A percentile compares a stretch with the other conserved stretches of the same genome.
phyloP scores from a whole-genome alignment of 2,888 invertebrate genomes.

The Pseudococcus longispinus region DNA sequence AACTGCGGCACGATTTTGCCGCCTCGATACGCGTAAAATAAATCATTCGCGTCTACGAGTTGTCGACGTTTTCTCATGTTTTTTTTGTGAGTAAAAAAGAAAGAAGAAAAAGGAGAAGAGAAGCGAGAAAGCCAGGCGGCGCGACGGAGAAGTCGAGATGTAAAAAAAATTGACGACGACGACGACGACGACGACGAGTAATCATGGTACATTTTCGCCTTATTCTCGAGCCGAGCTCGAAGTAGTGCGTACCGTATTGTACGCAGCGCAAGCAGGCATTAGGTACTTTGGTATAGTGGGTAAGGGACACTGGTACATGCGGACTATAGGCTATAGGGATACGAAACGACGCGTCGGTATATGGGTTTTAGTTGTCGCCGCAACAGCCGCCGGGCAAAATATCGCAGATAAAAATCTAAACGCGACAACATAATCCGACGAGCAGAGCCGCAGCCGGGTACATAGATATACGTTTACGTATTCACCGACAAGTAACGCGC shows the following conservation, averaged over 20 bases:
- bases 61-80: constrained; percentile 29
- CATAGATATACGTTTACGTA: background rate
- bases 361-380: background rate
- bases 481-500: background rate
- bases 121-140: background rate
- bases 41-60: constrained; percentile 32
- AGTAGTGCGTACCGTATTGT: no score
- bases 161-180: background rate
- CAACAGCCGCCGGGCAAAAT: background rate
- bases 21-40: constrained; percentile 25
- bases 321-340: background rate
- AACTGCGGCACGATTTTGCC: constrained; percentile 32
- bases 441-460: background rate
- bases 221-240: background rate
- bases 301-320: background rate
- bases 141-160: background rate
- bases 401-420: constrained; percentile 15
- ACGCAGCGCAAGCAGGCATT: no score
- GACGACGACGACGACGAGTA: background rate
- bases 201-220: background rate
- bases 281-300: background rate
- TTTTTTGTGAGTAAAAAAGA: background rate
- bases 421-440: constrained; percentile 28
- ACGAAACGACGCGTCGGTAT: background rate
- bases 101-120: background rate